phyloP scores from a whole-genome alignment of 1,140 invertebrate species.

The Druon quercuslanigerum region DNA sequence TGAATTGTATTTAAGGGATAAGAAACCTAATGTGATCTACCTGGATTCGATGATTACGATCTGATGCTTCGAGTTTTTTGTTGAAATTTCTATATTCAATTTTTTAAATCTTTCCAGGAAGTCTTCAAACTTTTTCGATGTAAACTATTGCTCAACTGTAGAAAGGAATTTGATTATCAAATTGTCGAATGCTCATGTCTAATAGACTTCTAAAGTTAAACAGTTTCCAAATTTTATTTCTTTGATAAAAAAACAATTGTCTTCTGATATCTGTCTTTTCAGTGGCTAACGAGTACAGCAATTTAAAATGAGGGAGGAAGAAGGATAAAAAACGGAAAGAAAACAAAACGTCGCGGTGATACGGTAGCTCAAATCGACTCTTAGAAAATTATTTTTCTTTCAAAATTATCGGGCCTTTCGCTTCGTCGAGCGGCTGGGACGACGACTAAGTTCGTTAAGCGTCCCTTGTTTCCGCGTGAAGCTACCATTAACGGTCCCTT shows the following conservation, averaged over 20 bases:
- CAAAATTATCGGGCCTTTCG: slow-evolving; percentile 68
- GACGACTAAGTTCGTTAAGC: slow-evolving; percentile 70
- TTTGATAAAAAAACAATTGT: no score
- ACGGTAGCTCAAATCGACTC: slow-evolving; percentile 55
- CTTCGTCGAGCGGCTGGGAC: slow-evolving; percentile 54
- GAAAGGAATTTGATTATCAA: neutral
- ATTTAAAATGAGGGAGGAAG: slow-evolving; percentile 1
- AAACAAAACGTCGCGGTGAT: slow-evolving; percentile 36
- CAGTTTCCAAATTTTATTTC: no score
- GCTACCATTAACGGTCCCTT: slow-evolving; percentile 54
- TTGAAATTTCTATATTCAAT: no score
- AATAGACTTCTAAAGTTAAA: neutral
- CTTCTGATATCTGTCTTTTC: neutral
- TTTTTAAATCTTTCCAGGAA: neutral
- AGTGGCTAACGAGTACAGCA: neutral
- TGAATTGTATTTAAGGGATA: neutral
- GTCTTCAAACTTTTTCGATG: neutral
- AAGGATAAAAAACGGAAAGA: slow-evolving; percentile 3
- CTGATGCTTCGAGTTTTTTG: no score
- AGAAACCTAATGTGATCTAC: no score
- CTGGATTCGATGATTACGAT: no score
- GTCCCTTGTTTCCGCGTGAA: slow-evolving; percentile 66
- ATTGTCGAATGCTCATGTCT: neutral
- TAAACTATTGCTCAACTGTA: slow-evolving; percentile 20
- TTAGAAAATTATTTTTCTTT: slow-evolving; percentile 74